Conservation (phyloP, 2,888 invertebrate species). For the Ametastegia equiseti region DNA sequence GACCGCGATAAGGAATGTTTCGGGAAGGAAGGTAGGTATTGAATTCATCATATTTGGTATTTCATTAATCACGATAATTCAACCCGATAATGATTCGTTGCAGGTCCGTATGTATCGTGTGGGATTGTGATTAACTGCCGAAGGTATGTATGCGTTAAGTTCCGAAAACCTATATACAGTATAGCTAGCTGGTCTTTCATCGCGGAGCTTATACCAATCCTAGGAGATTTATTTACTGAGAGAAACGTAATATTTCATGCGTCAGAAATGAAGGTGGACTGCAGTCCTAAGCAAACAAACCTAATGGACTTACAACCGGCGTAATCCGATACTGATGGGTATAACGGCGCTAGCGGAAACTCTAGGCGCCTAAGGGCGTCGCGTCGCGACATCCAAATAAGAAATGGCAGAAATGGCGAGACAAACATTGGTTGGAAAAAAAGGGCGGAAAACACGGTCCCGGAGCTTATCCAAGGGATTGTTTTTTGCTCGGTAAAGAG, state of each 20-base stretch:
- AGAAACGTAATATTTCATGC: constrained; percentile 47
- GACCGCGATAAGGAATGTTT: not conserved
- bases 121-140: constrained; percentile 15
- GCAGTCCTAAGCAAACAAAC: constrained; percentile 58
- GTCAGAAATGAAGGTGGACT: constrained; percentile 28
- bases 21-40: not conserved
- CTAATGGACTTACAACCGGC: constrained; percentile 54
- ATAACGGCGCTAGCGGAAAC: constrained; percentile 22
- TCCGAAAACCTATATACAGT: not conserved
- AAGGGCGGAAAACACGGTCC: constrained; percentile 33
- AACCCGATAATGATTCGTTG: constrained; percentile 10
- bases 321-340: constrained; percentile 42
- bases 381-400: constrained; percentile 38
- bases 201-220: constrained; percentile 3
- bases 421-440: constrained; percentile 48
- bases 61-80: constrained; percentile 23
- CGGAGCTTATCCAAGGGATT: constrained; percentile 20
- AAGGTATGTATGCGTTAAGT: not conserved
- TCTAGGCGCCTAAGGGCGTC: constrained; percentile 33
- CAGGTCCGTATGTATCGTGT: not conserved
- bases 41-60: constrained; percentile 31
- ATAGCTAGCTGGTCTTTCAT: not conserved
- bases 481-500: constrained; percentile 22
- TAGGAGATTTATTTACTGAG: constrained; percentile 38
- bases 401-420: constrained; percentile 45